Evolutionary conservation across 2,113 vertebrate species (phyloP), one percentile per base, ranked within the genome.

Genomic region (Ranitomeya variabilis): DNA sequence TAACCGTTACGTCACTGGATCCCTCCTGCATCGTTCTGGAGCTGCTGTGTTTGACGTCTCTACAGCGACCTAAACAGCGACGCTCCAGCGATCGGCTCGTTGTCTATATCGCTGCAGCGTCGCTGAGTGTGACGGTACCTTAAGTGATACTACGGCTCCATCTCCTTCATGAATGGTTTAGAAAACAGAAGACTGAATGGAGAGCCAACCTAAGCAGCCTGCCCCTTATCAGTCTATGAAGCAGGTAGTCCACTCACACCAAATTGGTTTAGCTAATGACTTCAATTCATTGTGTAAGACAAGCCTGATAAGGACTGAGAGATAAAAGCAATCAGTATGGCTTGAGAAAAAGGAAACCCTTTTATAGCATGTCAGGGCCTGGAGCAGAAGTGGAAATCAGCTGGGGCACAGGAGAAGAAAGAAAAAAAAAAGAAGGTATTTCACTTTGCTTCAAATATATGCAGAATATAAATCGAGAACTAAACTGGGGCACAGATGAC

Each of bases 211-310:
- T 11, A 12, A 80, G n/a, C 15, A 80, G 11, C 10, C 11, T 6
- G 15, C 23, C 23, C 1, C 26, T 66, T 66, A 82, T 82, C 80
- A 81, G 55, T 19, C 59, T 19, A 82, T 15, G 57, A 62, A 59
- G 80, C 80, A 12, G 18, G 80, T 64, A 82, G 59, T 15, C 55
- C 80, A 82, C 80, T 81, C 59, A 81, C 80, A 45, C 80, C 80
- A 82, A 82, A 82, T 57, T 81, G 57, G 26, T 81, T 60, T 66
- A 71, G 51, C 15, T 45, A 86, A 76, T 86, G 51, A 86, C 67
- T 45, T 62, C 84, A 62, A 74, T 86, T 86, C 54, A 85, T 67
- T 86, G 23, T 86, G 84, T 9, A 73, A 62, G 84, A 86, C 26
- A 76, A 37, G 26, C 55, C 54, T 76, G 69, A 86, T 74, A 57